A percentile compares a stretch with the other conserved stretches of the same genome.
phyloP scores from a whole-genome alignment of 2,888 invertebrate genomes.

The Teinopalpus imperialis region DNA sequence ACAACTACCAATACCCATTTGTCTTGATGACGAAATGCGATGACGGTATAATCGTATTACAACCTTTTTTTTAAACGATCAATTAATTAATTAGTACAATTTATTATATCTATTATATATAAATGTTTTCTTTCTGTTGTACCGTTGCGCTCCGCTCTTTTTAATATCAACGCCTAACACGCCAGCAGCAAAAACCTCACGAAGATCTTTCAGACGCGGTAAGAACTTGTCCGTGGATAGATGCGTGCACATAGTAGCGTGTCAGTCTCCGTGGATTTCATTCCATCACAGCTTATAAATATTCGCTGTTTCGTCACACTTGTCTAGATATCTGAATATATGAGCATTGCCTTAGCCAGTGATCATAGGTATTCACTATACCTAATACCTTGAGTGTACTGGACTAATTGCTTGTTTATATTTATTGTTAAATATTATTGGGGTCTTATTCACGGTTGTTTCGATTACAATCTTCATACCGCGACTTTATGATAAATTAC shows the following conservation, averaged over 20 bases:
- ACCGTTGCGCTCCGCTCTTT: constrained; percentile 15
- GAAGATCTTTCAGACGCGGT: no score
- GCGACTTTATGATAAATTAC: constrained; percentile 34
- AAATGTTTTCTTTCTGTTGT: constrained; percentile 43
- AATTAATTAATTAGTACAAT: constrained; percentile 69
- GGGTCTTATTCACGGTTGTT: constrained; percentile 46
- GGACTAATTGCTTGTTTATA: constrained; percentile 41
- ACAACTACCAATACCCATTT: constrained; percentile 66
- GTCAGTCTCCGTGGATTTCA: background rate
- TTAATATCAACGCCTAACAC: background rate
- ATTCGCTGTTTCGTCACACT: constrained; percentile 25
- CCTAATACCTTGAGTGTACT: constrained; percentile 39
- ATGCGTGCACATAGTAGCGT: no score
- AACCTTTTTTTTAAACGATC: constrained; percentile 76
- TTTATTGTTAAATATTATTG: constrained; percentile 43
- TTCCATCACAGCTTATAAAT: constrained; percentile 30
- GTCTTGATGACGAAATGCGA: constrained; percentile 56
- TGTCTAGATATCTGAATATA: constrained; percentile 34
- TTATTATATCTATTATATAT: constrained; percentile 65
- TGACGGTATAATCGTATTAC: constrained; percentile 73
- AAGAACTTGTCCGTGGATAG: no score
- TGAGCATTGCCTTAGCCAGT: constrained; percentile 36
- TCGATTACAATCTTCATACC: no score
- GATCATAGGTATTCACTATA: constrained; percentile 30
- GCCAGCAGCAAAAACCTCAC: background rate